Conservation (phyloP, 2,113 vertebrate species). For the Gobiocypris rarus region DNA sequence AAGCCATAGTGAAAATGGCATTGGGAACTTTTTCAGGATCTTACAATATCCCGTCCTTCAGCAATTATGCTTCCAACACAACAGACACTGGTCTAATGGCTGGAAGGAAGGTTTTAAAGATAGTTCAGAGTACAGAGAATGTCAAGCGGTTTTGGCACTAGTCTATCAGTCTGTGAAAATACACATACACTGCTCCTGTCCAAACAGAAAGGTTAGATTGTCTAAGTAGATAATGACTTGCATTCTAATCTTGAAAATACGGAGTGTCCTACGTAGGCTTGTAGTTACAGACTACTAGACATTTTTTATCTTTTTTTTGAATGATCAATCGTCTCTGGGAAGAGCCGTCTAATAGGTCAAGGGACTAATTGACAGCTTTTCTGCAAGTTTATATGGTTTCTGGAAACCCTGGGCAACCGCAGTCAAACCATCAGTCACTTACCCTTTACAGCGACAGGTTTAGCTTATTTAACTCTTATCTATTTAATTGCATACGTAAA, state of each 20-base stretch:
- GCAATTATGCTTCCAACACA: constrained; percentile 9
- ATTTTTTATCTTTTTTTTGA: background rate
- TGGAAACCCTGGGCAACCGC: background rate
- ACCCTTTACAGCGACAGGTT: background rate
- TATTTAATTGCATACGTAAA: constrained; percentile 12
- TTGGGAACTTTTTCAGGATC: background rate
- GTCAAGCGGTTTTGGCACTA: background rate
- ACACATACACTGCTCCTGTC: background rate
- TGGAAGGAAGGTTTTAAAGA: background rate
- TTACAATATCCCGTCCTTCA: background rate
- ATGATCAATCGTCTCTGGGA: background rate
- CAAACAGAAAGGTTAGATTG: constrained; percentile 27
- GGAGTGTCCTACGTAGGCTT: background rate
- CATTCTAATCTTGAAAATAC: constrained; percentile 4
- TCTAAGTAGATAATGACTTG: constrained; percentile 27
- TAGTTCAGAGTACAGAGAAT: constrained; percentile 1
- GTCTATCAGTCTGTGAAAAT: constrained; percentile 19
- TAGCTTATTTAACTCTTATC: background rate
- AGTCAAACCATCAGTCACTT: constrained; percentile 3
- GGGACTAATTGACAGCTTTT: constrained; percentile 1
- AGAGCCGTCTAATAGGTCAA: background rate
- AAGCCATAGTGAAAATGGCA: background rate
- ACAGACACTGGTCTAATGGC: background rate
- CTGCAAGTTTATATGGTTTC: background rate
- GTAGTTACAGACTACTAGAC: background rate